phyloP scores from a whole-genome alignment of 2,797 vertebrate species.

The Hydrophis major region DNA sequence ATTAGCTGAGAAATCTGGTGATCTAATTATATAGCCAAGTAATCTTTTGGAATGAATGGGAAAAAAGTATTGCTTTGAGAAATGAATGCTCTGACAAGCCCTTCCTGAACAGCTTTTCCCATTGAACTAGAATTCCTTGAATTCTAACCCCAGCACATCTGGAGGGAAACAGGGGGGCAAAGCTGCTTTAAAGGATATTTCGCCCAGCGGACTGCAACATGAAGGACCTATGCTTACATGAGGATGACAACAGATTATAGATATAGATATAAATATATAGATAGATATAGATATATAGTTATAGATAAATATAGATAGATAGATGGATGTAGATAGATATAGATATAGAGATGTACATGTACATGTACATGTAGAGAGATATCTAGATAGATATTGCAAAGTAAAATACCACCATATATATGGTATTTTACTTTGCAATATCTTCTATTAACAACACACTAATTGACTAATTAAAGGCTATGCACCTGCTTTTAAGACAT shows the following conservation, averaged over 20 bases:
- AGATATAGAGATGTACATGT: too few species aligned
- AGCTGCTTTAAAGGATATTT: background rate
- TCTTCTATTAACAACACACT: background rate
- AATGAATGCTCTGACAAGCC: background rate
- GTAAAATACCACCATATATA: too few species aligned
- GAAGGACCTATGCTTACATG: background rate
- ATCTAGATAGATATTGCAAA: too few species aligned
- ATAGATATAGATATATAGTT: too few species aligned
- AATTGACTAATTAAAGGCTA: background rate
- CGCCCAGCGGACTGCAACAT: background rate
- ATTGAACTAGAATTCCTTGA: background rate
- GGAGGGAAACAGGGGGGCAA: background rate
- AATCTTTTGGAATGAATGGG: background rate
- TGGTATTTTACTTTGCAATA: too few species aligned
- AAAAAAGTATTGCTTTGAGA: background rate
- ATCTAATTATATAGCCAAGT: background rate
- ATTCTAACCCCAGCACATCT: background rate
- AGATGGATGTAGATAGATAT: too few species aligned
- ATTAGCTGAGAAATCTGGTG: background rate
- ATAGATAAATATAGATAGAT: too few species aligned
- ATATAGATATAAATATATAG: too few species aligned
- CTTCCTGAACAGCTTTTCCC: background rate
- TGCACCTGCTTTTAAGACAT: background rate
- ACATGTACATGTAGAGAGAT: too few species aligned
- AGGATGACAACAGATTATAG: background rate